Evolutionary conservation across 1,140 invertebrate species (phyloP).

Genomic region (Drosophila repleta): DNA sequence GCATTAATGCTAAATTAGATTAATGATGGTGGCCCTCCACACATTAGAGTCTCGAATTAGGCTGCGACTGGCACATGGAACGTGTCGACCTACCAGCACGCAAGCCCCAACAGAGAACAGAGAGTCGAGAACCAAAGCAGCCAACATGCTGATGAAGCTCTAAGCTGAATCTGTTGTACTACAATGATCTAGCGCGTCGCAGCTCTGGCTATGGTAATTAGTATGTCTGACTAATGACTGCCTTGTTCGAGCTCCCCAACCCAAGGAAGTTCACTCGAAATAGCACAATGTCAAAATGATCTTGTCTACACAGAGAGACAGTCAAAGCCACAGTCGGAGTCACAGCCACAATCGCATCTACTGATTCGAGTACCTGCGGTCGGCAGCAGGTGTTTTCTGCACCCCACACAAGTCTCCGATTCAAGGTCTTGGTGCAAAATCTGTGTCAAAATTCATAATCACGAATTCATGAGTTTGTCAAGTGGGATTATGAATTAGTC

Average conservation of each 20-base stretch:
- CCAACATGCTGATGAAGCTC: constrained; percentile 54
- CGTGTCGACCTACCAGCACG: constrained; percentile 44
- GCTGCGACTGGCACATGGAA: constrained; percentile 18
- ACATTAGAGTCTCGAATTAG: constrained; percentile 51
- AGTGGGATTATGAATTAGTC: constrained; percentile 4
- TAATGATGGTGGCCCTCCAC: constrained; percentile 64
- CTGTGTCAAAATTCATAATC: constrained; percentile 1
- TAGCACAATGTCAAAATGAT: constrained; percentile 50
- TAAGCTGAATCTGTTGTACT: constrained; percentile 55
- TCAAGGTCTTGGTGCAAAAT: neutral
- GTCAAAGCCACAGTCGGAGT: neutral
- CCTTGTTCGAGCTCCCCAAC: constrained; percentile 22
- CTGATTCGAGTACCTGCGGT: too few relatives aligned
- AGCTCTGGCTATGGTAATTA: constrained; percentile 62
- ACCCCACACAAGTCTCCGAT: neutral
- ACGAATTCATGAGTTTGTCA: neutral
- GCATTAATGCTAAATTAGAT: constrained; percentile 76
- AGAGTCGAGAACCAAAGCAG: constrained; percentile 28
- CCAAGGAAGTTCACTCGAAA: constrained; percentile 43
- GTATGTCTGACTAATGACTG: constrained; percentile 69
- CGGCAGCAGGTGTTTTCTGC: neutral
- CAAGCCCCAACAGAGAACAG: constrained; percentile 30
- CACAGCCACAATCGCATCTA: neutral
- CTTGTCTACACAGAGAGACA: constrained; percentile 12
- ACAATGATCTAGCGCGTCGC: too few relatives aligned